Conservation (phyloP, 1,140 invertebrate genomes). For the Pseudobourletiella spinata region DNA sequence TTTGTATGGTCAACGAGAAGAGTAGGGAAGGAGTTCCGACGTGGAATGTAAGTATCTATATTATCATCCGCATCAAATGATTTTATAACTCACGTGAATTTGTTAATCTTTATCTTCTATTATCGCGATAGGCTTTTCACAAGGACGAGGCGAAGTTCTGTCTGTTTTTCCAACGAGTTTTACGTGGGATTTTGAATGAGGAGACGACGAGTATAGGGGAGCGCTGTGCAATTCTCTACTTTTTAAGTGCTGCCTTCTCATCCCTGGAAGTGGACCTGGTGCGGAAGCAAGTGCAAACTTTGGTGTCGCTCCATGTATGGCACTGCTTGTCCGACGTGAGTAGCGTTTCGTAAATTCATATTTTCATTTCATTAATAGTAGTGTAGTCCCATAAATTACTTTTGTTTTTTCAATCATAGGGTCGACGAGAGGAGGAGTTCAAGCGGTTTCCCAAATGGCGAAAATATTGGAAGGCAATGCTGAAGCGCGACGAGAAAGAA, state of each 20-base stretch:
- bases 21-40: conserved; percentile 91
- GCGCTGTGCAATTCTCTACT: conserved; percentile 38
- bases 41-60: conserved; percentile 63
- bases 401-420: conserved; percentile 39
- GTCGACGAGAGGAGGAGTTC: conserved; percentile 73
- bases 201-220: conserved; percentile 35
- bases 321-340: conserved; percentile 70
- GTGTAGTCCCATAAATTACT: neutral
- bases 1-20: conserved; percentile 97
- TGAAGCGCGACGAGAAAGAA: conserved; percentile 66
- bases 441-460: conserved; percentile 76
- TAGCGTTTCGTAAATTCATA: conserved; percentile 13
- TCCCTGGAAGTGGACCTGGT: conserved; percentile 82
- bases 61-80: neutral
- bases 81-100: neutral
- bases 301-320: conserved; percentile 93
- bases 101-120: conserved; percentile 9
- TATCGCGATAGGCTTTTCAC: conserved; percentile 57
- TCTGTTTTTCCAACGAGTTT: conserved; percentile 76
- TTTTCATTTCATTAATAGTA: neutral
- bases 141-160: conserved; percentile 70
- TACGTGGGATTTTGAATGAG: conserved; percentile 59
- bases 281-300: conserved; percentile 77
- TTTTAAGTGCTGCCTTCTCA: conserved; percentile 32
- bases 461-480: conserved; percentile 83